phyloP scores from a whole-genome alignment of 64 coral and sea anemone species.

The Astreopora myriophthalma region DNA sequence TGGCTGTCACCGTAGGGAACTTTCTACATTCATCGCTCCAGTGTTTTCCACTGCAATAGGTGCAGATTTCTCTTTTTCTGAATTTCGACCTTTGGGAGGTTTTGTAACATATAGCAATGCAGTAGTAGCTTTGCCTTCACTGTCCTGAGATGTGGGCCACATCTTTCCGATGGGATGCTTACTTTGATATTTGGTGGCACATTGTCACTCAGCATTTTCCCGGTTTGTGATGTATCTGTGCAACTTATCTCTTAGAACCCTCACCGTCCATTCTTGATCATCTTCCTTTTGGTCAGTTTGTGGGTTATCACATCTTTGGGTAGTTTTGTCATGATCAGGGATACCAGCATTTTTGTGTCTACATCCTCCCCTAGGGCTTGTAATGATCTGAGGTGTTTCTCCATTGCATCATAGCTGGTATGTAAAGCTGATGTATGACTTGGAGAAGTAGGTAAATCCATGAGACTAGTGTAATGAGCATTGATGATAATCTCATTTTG shows the following conservation, averaged over 20 bases:
- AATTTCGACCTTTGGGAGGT: not conserved
- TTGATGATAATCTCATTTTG: not conserved
- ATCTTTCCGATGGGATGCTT: not conserved
- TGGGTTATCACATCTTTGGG: conserved; percentile 38
- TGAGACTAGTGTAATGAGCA: conserved; percentile 7
- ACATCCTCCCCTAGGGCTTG: not conserved
- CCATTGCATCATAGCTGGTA: not conserved
- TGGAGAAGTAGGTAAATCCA: not conserved
- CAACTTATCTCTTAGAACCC: conserved; percentile 6
- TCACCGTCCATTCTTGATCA: conserved; percentile 29
- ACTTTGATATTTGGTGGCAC: not conserved
- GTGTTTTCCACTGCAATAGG: not conserved
- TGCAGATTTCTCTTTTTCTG: not conserved
- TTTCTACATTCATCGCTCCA: not conserved
- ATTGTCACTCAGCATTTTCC: not conserved
- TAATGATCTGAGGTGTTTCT: conserved; percentile 25
- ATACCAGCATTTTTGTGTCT: not conserved
- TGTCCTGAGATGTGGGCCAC: not conserved
- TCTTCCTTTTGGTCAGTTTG: conserved; percentile 7
- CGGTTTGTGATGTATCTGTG: not conserved
- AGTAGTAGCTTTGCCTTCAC: conserved; percentile 14
- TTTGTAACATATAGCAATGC: conserved; percentile 13
- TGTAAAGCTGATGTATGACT: not conserved
- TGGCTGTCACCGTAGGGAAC: not conserved
- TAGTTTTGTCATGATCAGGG: conserved; percentile 24